Evolutionary conservation across 2,797 vertebrate species (phyloP).

Genomic region (Pseudomugil tenellus): DNA sequence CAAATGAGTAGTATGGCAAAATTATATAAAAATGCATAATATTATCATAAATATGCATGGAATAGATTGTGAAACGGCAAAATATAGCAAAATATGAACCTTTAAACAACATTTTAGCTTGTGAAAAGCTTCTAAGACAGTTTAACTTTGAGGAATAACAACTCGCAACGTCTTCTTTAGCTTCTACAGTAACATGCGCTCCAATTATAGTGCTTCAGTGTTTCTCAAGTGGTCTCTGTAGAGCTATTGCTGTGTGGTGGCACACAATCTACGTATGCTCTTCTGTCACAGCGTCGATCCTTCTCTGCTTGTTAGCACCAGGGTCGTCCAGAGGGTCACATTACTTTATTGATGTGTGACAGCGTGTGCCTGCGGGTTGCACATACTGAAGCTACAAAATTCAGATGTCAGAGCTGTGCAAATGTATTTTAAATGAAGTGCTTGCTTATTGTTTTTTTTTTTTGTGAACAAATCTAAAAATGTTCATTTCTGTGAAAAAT

Average conservation of each 20-base stretch:
- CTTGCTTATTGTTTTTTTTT: not conserved
- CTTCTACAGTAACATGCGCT: constrained; percentile 20
- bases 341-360: constrained; percentile 17
- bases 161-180: constrained; percentile 10
- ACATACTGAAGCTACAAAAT: not conserved
- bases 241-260: constrained; percentile 29
- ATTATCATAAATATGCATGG: too few relatives aligned
- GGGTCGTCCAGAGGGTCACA: constrained; percentile 17
- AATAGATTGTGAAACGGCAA: too few relatives aligned
- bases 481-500: not conserved
- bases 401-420: not conserved
- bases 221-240: constrained; percentile 12
- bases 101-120: too few relatives aligned
- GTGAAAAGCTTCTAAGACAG: too few relatives aligned
- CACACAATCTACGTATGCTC: constrained; percentile 29
- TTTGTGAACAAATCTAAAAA: not conserved
- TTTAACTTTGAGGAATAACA: constrained; percentile 24
- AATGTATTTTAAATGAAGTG: not conserved
- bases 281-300: constrained; percentile 35
- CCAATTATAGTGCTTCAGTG: constrained; percentile 48
- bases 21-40: too few relatives aligned
- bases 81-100: too few relatives aligned
- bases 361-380: not conserved
- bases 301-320: constrained; percentile 54
- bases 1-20: too few relatives aligned